These are phyloP conservation scores for Plagiodera versicolora DNA, from an alignment of 2,888 invertebrate species.

Conservation along the genomic window DNA sequence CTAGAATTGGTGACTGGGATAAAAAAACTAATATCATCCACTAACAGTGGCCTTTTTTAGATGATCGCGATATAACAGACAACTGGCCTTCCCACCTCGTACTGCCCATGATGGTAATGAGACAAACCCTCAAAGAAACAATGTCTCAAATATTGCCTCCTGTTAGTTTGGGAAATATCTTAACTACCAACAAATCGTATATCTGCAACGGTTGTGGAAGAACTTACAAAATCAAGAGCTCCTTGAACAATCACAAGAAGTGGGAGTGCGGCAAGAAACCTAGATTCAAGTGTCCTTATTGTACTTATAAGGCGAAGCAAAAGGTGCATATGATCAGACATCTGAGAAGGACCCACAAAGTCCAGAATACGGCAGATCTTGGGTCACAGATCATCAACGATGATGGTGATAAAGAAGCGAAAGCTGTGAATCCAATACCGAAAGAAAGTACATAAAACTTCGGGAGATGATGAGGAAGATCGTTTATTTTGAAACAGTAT, in stretches of 20 bases:
- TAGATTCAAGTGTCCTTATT: constrained; percentile 44
- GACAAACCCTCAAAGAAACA: constrained; percentile 54
- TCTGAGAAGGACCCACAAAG: constrained; percentile 55
- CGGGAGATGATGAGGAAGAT: no score
- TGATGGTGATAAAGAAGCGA: background rate
- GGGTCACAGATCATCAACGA: background rate
- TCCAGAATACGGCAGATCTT: constrained; percentile 1
- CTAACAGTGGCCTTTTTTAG: background rate
- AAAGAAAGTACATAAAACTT: background rate
- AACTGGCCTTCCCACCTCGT: constrained; percentile 74
- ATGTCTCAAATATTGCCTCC: constrained; percentile 39
- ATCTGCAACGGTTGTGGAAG: constrained; percentile 24
- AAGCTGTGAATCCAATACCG: background rate
- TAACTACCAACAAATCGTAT: background rate
- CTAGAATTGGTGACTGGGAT: no score
- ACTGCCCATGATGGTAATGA: constrained; percentile 66
- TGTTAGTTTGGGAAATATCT: background rate
- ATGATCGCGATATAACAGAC: background rate
- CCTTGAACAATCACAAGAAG: constrained; percentile 23
- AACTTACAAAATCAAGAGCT: constrained; percentile 24
- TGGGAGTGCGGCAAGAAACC: constrained; percentile 33
- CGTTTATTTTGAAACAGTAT: no score
- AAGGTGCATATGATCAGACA: constrained; percentile 76
- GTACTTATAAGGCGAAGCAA: constrained; percentile 75
- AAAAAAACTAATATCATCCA: background rate